Base-by-base conservation (phyloP, 2,797 vertebrate genomes). In the Brachyalestes nurse region DNA sequence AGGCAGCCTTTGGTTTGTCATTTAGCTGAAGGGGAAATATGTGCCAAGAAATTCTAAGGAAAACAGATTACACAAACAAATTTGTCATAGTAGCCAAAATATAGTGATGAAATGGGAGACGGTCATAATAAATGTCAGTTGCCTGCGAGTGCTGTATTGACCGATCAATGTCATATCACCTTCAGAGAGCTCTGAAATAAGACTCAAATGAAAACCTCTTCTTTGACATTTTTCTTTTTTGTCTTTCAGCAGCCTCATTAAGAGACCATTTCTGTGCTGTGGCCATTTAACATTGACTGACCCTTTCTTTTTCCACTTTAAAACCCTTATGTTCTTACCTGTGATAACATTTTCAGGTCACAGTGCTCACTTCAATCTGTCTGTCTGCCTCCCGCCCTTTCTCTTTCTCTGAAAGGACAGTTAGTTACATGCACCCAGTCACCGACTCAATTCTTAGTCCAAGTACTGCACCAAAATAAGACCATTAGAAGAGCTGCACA, bases 151-250 rank as follows among this genome's bases (percentile, higher is more conserved):
- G 61, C 55, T 45, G 61, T 75, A 77, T 67, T 80, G 65, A 80
- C 81, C 75, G 69, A 83, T 83, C 57, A 57, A 64, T 83, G 73
- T 77, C 74, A 70, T 71, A 73, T 79, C 65, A 81, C 55, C 82
- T 74, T 77, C 72, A 65, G 49, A 75, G 57, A 75, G 61, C 49
- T 80, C 47, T 10, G 69, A 78, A 53, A 28, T 51, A 81, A 75
- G 62, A 64, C 17, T 58, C 53, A 65, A 53, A 45, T 42, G 13
- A 73, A 66, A 45, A 21, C 38, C 38, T 21, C 38, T 66, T 12
- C 70, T 28, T 34, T 72, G 49, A 72, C 25, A 42, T 38, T 55
- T 57, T n/a, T 57, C 51, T n/a, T 72, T 28, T 72, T 66, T 45
- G 64, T 45, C 47, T 71, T 55, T 51, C 23, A 53, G 47, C 5